Percentiles rank a stretch among this genome's conserved stretches.
Conservation (phyloP, 2,113 vertebrate species). For the Phaethon lepturus region DNA sequence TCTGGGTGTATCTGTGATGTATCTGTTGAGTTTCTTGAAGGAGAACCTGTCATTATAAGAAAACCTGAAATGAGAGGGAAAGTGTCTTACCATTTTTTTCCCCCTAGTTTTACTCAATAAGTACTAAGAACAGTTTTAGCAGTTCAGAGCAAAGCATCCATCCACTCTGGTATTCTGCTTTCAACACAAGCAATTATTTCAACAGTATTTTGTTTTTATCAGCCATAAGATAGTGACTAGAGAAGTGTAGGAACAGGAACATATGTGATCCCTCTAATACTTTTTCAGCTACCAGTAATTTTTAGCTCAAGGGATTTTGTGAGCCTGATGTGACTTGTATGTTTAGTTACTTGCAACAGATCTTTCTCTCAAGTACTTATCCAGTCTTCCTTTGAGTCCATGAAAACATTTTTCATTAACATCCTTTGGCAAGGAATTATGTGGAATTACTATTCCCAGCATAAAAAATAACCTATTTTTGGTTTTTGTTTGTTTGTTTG, state of each 20-base stretch:
- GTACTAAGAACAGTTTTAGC: neutral
- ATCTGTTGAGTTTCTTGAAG: neutral
- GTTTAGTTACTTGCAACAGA: neutral
- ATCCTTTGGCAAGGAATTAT: neutral
- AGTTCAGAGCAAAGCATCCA: neutral
- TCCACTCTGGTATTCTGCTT: neutral
- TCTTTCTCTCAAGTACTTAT: neutral
- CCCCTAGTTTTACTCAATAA: neutral
- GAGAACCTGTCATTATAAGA: neutral
- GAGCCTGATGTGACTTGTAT: neutral
- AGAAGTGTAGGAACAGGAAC: neutral
- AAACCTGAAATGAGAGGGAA: neutral
- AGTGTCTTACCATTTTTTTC: neutral
- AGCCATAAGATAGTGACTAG: neutral
- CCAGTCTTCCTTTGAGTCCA: neutral
- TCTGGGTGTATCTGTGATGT: neutral
- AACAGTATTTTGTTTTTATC: neutral
- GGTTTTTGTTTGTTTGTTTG: neutral
- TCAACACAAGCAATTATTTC: neutral
- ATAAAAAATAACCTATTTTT: neutral
- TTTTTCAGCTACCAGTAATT: neutral
- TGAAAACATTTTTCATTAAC: neutral
- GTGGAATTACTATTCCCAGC: neutral
- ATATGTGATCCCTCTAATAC: neutral
- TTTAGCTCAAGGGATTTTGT: neutral